Evolutionary conservation across 2,888 invertebrate genomes (phyloP).

Genomic region (Patella caerulea): DNA sequence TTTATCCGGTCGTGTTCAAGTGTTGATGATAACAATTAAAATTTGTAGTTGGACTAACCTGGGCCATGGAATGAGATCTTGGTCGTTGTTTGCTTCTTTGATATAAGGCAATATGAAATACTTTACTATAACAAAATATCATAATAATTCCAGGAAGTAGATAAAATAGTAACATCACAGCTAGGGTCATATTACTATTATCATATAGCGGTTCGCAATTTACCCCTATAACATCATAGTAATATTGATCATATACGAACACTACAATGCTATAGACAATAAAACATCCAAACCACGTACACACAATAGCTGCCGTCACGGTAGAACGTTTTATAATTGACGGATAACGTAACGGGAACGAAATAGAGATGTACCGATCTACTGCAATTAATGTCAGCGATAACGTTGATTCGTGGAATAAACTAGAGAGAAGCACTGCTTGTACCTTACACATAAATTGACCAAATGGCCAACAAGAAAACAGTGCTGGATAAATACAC

Average conservation of each 20-base stretch:
- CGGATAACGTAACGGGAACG: conserved; percentile 36
- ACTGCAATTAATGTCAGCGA: conserved; percentile 40
- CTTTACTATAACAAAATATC: conserved; percentile 34
- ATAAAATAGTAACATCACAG: conserved; percentile 41
- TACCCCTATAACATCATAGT: conserved; percentile 43
- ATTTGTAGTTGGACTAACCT: background rate
- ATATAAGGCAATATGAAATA: conserved; percentile 9
- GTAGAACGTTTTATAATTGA: conserved; percentile 38
- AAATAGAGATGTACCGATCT: conserved; percentile 41
- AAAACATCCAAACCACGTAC: conserved; percentile 39
- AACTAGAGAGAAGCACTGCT: conserved; percentile 38
- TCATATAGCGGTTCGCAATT: conserved; percentile 46
- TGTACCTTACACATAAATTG: conserved; percentile 41
- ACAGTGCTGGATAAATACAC: conserved; percentile 39
- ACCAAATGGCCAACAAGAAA: conserved; percentile 43
- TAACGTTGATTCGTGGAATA: conserved; percentile 46
- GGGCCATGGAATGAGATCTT: background rate
- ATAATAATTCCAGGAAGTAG: conserved; percentile 38
- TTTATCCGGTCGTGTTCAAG: too few species aligned
- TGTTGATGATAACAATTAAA: too few species aligned
- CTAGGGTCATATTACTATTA: conserved; percentile 37
- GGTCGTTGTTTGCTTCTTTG: background rate
- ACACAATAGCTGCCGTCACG: conserved; percentile 33
- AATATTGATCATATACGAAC: conserved; percentile 40
- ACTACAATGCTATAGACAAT: conserved; percentile 38